Base-by-base conservation (phyloP, 2,888 invertebrate genomes). In the Tethea ocularis region DNA sequence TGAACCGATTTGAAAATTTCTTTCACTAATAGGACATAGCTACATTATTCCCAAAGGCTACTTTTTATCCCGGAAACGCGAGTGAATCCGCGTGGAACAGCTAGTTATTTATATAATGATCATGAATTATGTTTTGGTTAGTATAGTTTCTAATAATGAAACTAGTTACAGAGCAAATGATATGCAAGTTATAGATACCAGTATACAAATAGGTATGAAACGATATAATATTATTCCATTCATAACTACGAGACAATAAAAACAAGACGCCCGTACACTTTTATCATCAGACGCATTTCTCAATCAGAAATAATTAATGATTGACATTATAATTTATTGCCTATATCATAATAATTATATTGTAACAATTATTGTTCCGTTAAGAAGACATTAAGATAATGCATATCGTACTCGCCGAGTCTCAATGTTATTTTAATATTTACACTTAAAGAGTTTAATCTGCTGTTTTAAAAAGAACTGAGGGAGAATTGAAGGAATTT, bases 291-390 rank as follows among this genome's bases (percentile, higher is more conserved):
- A 83, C 80, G 66, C 86, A 88, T 88, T 89, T 87, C 87, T 87
- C 88, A 90, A 89, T 87, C 87, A 87, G 61, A 68, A 70, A 79
- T 84, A 87, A 89, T 88, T 85, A 88, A 88, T 83, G 88, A 78
- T 65, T 61, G 78, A 80, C 80, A 69, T 71, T 68, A 81, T 88
- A 84, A 91, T 89, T 89, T 89, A 91, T 86, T 85, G 83, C 66
- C 67, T 67, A 71, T 75, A 80, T 82, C 83, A 85, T 86, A 86
- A 89, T 90, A 88, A 91, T 91, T 89, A 87, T 89, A 90, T 81
- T 90, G 88, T 91, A 84, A 89, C 88, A 88, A 88, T 91, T 80
- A 91, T 87, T 87, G 87, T 87, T 84, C 80, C 83, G 83, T 88
- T 84, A 88, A 80, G 72, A 75, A 78, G 74, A 82, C 88, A 84